These are phyloP conservation scores for Pandemis cinnamomeana DNA, from an alignment of 2,888 invertebrate genomes.

Conservation along the genomic window DNA sequence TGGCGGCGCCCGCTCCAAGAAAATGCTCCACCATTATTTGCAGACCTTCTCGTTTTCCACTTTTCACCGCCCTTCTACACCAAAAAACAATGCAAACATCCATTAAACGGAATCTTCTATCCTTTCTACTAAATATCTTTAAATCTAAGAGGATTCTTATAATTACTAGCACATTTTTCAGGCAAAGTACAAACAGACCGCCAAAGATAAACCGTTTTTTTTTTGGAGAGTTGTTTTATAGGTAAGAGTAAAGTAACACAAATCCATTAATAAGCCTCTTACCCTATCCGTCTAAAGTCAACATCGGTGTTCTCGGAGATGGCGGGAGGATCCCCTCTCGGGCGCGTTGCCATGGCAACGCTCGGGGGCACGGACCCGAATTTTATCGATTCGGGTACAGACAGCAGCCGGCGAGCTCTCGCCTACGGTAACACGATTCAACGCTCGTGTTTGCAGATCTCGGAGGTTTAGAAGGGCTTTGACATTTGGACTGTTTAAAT, in stretches of 20 bases:
- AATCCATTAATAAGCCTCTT: constrained; percentile 85
- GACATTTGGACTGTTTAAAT: constrained; percentile 72
- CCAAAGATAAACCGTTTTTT: constrained; percentile 49
- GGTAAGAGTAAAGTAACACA: constrained; percentile 75
- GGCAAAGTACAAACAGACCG: constrained; percentile 30
- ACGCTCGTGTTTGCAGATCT: constrained; percentile 80
- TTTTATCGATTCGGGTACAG: constrained; percentile 84
- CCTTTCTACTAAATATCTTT: constrained; percentile 8
- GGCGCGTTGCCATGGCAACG: constrained; percentile 75
- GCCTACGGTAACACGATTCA: constrained; percentile 81
- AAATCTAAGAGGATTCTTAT: constrained; percentile 32
- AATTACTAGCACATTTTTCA: constrained; percentile 43
- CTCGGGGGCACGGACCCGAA: constrained; percentile 82
- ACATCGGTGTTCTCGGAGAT: constrained; percentile 80
- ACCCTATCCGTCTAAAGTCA: constrained; percentile 84
- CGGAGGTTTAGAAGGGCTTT: constrained; percentile 78
- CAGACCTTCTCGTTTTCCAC: constrained; percentile 60
- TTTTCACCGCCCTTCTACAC: constrained; percentile 53
- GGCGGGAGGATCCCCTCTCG: constrained; percentile 58
- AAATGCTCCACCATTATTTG: constrained; percentile 67
- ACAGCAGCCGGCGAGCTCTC: constrained; percentile 79
- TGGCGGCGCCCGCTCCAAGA: constrained; percentile 66
- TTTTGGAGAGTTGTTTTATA: constrained; percentile 53
- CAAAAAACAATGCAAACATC: constrained; percentile 45
- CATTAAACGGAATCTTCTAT: constrained; percentile 9